Conservation (phyloP, 2,888 invertebrate species). For the Spisula subtruncata region DNA sequence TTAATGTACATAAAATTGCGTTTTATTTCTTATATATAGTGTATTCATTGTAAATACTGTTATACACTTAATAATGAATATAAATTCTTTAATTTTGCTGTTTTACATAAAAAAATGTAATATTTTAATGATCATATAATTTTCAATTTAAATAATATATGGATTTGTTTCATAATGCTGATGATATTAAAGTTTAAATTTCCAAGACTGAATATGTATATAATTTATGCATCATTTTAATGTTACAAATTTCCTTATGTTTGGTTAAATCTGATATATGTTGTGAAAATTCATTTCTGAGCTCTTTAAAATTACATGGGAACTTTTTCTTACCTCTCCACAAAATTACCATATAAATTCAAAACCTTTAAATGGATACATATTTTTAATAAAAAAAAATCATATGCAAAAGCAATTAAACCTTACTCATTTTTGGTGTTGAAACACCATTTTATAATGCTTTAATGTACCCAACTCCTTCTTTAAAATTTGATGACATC, state of each 20-base stretch:
- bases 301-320: background rate
- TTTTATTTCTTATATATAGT: background rate
- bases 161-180: background rate
- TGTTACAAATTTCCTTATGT: background rate
- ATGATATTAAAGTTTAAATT: background rate
- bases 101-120: background rate
- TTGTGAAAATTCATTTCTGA: background rate
- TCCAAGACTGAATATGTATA: background rate
- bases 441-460: too few relatives aligned
- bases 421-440: too few relatives aligned
- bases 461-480: too few relatives aligned
- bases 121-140: background rate
- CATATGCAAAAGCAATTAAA: too few relatives aligned
- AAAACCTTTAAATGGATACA: background rate
- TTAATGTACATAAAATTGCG: background rate
- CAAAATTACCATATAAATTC: constrained; percentile 13
- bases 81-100: background rate
- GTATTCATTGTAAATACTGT: background rate
- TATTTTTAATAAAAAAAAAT: too few relatives aligned
- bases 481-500: too few relatives aligned
- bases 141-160: background rate
- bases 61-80: background rate
- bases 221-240: background rate
- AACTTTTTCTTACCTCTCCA: background rate
- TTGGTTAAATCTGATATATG: background rate